Evolutionary conservation across 2,888 invertebrate genomes (phyloP).

Genomic region (Xestoiulus laeticollis): DNA sequence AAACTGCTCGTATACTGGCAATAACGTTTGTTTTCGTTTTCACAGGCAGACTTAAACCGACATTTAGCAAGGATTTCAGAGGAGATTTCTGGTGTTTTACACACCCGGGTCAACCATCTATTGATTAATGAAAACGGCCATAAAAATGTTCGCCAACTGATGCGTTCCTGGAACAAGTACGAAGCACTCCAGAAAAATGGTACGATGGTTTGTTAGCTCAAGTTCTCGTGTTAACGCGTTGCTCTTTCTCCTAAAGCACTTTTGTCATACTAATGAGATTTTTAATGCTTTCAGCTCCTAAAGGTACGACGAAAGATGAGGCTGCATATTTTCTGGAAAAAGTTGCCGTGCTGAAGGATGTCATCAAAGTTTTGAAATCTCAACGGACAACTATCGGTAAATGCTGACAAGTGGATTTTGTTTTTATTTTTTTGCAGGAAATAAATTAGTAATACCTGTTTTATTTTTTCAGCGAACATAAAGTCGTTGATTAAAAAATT

Average conservation of each 20-base stretch:
- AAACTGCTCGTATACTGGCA: not conserved
- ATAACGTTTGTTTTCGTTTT: constrained; percentile 59
- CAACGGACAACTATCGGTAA: not conserved
- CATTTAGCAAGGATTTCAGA: constrained; percentile 77
- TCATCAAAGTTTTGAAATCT: constrained; percentile 13
- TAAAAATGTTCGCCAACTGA: constrained; percentile 57
- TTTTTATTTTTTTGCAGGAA: not conserved
- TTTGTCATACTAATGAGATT: not conserved
- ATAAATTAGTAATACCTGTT: not conserved
- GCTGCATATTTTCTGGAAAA: constrained; percentile 19
- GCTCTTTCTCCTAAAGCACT: not conserved
- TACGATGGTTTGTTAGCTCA: constrained; percentile 56
- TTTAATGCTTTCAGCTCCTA: not conserved
- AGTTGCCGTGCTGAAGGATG: constrained; percentile 14
- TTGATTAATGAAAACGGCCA: constrained; percentile 32
- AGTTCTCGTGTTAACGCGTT: not conserved
- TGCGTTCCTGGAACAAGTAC: constrained; percentile 58
- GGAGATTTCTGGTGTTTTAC: constrained; percentile 69
- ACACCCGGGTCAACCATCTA: constrained; percentile 67
- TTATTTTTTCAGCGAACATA: not conserved
- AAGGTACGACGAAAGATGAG: constrained; percentile 44
- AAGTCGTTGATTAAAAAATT: not conserved
- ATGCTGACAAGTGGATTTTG: not conserved
- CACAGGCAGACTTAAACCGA: constrained; percentile 74
- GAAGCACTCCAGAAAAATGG: constrained; percentile 58